phyloP scores from a whole-genome alignment of 2,113 vertebrate species.

The Elaphurus davidianus region DNA sequence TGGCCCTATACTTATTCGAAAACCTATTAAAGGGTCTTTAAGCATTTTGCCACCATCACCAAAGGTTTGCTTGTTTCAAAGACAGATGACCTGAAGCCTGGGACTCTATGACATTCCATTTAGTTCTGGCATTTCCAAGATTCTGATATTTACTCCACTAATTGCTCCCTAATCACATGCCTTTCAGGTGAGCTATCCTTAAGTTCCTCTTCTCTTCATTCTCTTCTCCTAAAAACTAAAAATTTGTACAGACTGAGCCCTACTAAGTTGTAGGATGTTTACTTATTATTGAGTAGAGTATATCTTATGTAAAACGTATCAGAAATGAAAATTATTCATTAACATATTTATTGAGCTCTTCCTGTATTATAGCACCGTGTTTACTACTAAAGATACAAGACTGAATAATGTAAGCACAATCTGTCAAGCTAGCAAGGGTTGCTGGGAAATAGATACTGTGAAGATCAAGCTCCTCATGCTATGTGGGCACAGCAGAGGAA shows the following conservation, averaged over 20 bases:
- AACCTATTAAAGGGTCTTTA: background rate
- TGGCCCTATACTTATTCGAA: background rate
- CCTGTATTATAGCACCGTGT: background rate
- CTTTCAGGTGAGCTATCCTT: background rate
- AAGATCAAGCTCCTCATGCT: background rate
- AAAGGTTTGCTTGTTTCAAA: background rate
- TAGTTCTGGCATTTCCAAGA: background rate
- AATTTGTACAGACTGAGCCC: background rate
- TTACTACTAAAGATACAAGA: background rate
- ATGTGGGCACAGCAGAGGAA: background rate
- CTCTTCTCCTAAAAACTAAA: background rate
- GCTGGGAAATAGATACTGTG: background rate
- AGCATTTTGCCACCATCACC: background rate
- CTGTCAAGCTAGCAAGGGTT: background rate
- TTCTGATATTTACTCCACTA: background rate
- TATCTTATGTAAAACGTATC: background rate
- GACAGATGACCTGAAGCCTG: background rate
- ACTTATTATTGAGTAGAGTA: background rate
- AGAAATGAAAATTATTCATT: conserved; percentile 17
- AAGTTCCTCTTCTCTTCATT: background rate
- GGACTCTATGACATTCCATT: background rate
- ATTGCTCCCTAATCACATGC: background rate
- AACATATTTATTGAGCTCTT: background rate
- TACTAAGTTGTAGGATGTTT: background rate
- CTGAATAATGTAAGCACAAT: background rate